Percentiles rank a stretch among this genome's conserved stretches.
These are phyloP conservation scores for Sitta carolinensis DNA, from an alignment of 2,797 vertebrate species.

Conservation along the genomic window DNA sequence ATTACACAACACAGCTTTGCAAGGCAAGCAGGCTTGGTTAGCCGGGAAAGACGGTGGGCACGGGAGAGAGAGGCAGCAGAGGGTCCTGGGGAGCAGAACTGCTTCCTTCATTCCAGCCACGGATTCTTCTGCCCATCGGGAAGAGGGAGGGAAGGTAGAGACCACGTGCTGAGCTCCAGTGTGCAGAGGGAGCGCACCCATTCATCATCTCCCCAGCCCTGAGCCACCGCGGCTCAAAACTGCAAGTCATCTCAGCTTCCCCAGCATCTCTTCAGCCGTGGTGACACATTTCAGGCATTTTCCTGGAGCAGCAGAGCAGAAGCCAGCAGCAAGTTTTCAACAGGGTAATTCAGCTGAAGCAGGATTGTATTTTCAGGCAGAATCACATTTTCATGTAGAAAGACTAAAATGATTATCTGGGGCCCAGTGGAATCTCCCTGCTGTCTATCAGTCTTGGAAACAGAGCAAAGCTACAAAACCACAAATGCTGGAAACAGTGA, in stretches of 20 bases:
- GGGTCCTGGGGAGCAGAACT: fast-evolving
- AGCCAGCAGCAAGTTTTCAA: not conserved
- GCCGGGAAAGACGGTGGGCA: not conserved
- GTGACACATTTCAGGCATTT: fast-evolving
- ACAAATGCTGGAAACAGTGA: not conserved
- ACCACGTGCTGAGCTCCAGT: not conserved
- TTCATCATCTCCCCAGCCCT: not conserved
- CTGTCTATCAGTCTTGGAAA: not conserved
- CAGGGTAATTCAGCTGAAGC: not conserved
- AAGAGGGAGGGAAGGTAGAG: not conserved
- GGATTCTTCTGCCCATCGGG: not conserved
- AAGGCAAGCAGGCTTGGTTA: not conserved
- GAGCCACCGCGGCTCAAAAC: not conserved
- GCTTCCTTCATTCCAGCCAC: not conserved
- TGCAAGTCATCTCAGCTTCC: constrained; percentile 53
- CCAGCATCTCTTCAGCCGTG: not conserved
- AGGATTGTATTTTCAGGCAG: not conserved
- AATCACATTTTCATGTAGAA: not conserved
- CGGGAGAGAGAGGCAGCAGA: not conserved
- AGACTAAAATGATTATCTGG: not conserved
- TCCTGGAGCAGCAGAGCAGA: not conserved
- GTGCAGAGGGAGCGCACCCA: not conserved
- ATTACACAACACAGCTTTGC: not conserved
- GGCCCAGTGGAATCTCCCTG: not conserved
- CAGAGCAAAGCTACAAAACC: not conserved